Evolutionary conservation across 2,888 invertebrate genomes (phyloP).

Genomic region (Conops quadrifasciatus): DNA sequence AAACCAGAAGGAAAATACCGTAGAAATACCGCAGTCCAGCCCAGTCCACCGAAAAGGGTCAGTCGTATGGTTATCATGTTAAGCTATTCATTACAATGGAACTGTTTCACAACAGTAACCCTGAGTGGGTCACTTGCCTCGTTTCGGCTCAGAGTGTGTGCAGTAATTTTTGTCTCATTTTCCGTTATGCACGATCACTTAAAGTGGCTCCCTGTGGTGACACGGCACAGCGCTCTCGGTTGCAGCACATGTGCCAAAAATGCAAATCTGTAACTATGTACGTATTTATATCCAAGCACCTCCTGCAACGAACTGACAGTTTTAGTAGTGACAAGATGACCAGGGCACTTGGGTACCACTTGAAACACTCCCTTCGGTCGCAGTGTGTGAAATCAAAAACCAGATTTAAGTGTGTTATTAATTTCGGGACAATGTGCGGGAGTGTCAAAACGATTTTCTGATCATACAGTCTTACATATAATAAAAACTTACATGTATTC

Average conservation of each 20-base stretch:
- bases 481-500: too few relatives aligned
- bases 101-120: background rate
- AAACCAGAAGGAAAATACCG: background rate
- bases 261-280: background rate
- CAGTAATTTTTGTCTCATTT: background rate
- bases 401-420: too few relatives aligned
- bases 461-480: too few relatives aligned
- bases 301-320: slow-evolving; percentile 6
- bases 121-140: background rate
- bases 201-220: slow-evolving; percentile 15
- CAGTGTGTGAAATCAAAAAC: slow-evolving; percentile 6
- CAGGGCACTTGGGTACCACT: slow-evolving; percentile 17
- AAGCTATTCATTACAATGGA: background rate
- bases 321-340: slow-evolving; percentile 3
- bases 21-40: too few relatives aligned
- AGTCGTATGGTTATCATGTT: too few relatives aligned
- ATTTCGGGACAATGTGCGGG: too few relatives aligned
- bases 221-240: too few relatives aligned
- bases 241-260: slow-evolving; percentile 15
- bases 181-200: background rate
- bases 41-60: too few relatives aligned
- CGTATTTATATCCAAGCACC: background rate
- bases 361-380: background rate
- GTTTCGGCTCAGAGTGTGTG: background rate
- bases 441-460: too few relatives aligned